Percentiles rank a stretch among this genome's conserved stretches.
phyloP scores from a whole-genome alignment of 2,113 vertebrate species.

The Lepisosteus oculatus region DNA sequence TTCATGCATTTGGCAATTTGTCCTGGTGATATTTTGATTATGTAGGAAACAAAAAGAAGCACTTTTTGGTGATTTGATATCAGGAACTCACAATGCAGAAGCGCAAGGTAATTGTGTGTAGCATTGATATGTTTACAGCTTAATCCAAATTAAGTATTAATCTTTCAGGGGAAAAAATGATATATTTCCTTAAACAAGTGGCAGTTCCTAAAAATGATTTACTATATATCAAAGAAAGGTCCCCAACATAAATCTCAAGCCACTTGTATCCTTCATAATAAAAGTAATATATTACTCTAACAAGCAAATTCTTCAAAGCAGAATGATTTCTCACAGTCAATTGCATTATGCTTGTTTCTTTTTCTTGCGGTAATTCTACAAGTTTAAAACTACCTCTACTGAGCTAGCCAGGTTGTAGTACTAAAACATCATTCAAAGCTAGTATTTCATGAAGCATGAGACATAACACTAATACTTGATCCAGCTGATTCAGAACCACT shows the following conservation, averaged over 20 bases:
- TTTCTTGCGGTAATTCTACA: constrained; percentile 58
- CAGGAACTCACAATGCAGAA: constrained; percentile 47
- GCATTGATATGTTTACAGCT: constrained; percentile 27
- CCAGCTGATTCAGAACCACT: constrained; percentile 63
- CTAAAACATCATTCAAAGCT: constrained; percentile 78
- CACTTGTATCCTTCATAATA: constrained; percentile 34
- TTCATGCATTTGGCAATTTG: constrained; percentile 90
- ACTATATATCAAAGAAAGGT: constrained; percentile 44
- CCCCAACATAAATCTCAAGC: constrained; percentile 67
- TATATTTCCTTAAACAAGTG: constrained; percentile 25
- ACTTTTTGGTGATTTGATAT: constrained; percentile 65
- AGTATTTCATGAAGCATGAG: constrained; percentile 68
- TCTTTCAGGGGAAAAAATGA: constrained; percentile 30
- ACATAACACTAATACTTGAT: constrained; percentile 75
- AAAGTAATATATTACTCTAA: constrained; percentile 66
- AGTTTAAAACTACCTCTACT: constrained; percentile 75
- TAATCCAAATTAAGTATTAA: constrained; percentile 33
- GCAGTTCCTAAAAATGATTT: constrained; percentile 34
- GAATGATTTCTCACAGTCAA: constrained; percentile 58
- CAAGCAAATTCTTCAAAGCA: constrained; percentile 62
- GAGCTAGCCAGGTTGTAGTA: constrained; percentile 81
- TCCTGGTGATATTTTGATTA: constrained; percentile 47
- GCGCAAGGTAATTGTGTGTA: constrained; percentile 43
- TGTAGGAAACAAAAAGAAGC: constrained; percentile 60
- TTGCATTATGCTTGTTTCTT: constrained; percentile 37